Percentiles rank a stretch among this genome's conserved stretches.
These are phyloP conservation scores for Luperina nickerlii DNA, from an alignment of 2,888 invertebrate genomes.

Conservation along the genomic window DNA sequence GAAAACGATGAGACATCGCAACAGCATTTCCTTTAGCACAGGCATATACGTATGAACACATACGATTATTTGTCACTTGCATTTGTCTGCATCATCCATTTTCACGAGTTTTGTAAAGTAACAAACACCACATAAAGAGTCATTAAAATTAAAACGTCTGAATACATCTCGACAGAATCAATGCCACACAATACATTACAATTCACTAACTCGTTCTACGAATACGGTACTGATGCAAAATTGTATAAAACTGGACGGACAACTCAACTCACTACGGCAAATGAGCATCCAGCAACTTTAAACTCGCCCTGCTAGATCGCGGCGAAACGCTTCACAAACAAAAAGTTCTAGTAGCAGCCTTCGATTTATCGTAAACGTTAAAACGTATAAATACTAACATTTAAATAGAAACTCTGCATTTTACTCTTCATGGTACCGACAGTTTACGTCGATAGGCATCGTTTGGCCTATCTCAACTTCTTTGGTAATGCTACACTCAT, in stretches of 20 bases:
- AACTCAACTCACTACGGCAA: conserved; percentile 89
- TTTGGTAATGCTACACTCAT: conserved; percentile 79
- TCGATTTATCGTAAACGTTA: conserved; percentile 72
- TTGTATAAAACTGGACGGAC: conserved; percentile 90
- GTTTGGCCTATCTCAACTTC: conserved; percentile 73
- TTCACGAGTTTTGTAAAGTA: conserved; percentile 34
- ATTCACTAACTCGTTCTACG: conserved; percentile 72
- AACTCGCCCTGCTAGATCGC: conserved; percentile 71
- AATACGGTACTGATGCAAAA: conserved; percentile 81
- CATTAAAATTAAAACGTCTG: conserved; percentile 34
- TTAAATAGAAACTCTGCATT: conserved; percentile 82
- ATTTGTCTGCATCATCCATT: conserved; percentile 29
- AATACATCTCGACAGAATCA: conserved; percentile 49
- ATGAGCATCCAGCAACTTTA: conserved; percentile 88
- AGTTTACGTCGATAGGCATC: conserved; percentile 66
- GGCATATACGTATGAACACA: conserved; percentile 46
- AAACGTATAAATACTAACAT: conserved; percentile 76
- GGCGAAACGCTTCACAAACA: conserved; percentile 72
- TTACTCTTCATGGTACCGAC: conserved; percentile 75
- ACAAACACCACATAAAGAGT: conserved; percentile 31
- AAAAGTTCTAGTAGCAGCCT: conserved; percentile 84
- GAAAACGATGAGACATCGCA: conserved; percentile 56
- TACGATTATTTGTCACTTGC: conserved; percentile 37
- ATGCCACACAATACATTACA: conserved; percentile 66
- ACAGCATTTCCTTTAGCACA: conserved; percentile 54